phyloP scores from a whole-genome alignment of 2,888 invertebrate genomes.

The Stramonita haemastoma region DNA sequence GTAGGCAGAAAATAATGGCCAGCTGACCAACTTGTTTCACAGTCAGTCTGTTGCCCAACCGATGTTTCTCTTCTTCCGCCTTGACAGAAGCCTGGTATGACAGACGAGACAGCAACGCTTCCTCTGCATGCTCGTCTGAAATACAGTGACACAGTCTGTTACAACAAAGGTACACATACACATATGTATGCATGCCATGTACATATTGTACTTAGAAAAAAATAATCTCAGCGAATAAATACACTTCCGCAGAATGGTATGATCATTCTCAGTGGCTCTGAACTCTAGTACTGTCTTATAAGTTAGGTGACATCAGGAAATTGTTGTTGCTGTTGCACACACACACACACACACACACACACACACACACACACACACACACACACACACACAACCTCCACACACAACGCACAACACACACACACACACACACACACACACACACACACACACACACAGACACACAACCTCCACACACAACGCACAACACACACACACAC shows the following conservation, averaged over 20 bases:
- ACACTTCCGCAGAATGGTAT: too few species aligned
- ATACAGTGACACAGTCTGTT: neutral
- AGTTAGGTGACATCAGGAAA: too few species aligned
- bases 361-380: too few species aligned
- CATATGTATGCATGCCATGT: neutral
- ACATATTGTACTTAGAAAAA: neutral
- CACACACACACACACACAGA: too few species aligned
- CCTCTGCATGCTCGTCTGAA: constrained; percentile 85
- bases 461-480: neutral
- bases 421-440: too few species aligned
- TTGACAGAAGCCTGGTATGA: constrained; percentile 95
- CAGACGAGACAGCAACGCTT: constrained; percentile 92
- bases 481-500: neutral
- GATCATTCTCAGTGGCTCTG: too few species aligned
- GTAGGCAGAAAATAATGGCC: constrained; percentile 89
- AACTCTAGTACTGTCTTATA: too few species aligned
- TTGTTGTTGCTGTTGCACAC: neutral
- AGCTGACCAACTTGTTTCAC: constrained; percentile 89
- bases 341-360: neutral
- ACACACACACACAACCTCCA: too few species aligned
- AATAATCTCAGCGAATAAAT: too few species aligned
- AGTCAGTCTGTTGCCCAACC: constrained; percentile 87
- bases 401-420: too few species aligned
- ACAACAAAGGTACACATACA: neutral
- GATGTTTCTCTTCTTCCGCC: constrained; percentile 87